Base-by-base conservation (phyloP, 2,113 vertebrate species). In the Elephas maximus region DNA sequence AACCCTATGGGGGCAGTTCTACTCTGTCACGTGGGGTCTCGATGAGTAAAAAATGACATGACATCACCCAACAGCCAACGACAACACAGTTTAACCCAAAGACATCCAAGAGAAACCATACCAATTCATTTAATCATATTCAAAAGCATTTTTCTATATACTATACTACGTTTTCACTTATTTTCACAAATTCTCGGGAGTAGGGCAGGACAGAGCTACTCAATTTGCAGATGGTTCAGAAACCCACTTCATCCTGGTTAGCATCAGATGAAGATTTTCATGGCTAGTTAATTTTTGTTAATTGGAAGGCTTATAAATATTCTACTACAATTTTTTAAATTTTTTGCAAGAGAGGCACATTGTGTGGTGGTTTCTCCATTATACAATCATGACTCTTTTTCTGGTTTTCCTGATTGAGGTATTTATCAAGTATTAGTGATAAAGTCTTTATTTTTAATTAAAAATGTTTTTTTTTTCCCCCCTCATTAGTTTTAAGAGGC, bases 391-490 rank as follows among this genome's bases (percentile, higher is more conserved):
- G 18, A 57, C 33, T n/a, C 23, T 63, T 96, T 94, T 91, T 69
- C 69, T 90, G 41, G 18, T 96, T 65, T 37, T 71, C 45, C 30
- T 77, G 24, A 89, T 51, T 45, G 57, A 97, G 12, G 45, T 48
- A 90, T 41, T 92, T 74, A 90, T 82, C 57, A 76, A 88, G 86
- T 91, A 76, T 69, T 37, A 92, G 65, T n/a, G 83, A 93, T 83
- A 26, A 0, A 14, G 6, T 28, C 62, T 80, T 17, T 63, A n/a
- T 88, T 71, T 67, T 6, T 73, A 51, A 33, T 51, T 14, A 53
- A 0, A 79, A 79, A 37, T 48, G 11, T 5, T 6, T 2, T 45
- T 63, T 77, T 6, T 2, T 45, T 63, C 71, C 24, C 30, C 48
- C 45, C n/a, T 63, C 79, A 87, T 89, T 48, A 88, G 53, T 88